A percentile compares a stretch with the other conserved stretches of the same genome.
Evolutionary conservation across 2,888 invertebrate species (phyloP).

Genomic region (Scaptodrosophila latifasciaeformis): DNA sequence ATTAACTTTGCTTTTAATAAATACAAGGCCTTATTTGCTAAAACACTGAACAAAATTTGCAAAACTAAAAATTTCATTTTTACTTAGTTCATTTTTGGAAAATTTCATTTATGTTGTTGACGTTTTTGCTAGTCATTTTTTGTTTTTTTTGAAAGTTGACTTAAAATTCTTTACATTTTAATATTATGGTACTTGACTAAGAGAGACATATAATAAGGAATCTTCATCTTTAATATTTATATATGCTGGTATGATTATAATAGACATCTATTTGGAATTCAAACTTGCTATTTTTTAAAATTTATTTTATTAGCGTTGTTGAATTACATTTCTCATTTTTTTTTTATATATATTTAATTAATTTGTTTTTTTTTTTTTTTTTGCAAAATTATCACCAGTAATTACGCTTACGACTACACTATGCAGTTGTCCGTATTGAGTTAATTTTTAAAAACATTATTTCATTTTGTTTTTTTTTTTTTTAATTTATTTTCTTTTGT

Average conservation of each 20-base stretch:
- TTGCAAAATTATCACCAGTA: constrained; percentile 73
- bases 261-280: constrained; percentile 64
- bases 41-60: constrained; percentile 44
- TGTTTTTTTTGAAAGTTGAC: constrained; percentile 16
- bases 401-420: constrained; percentile 71
- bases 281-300: constrained; percentile 55
- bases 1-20: constrained; percentile 46
- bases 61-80: too few relatives aligned
- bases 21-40: constrained; percentile 58
- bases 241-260: constrained; percentile 32
- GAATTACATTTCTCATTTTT: constrained; percentile 29
- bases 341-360: constrained; percentile 26
- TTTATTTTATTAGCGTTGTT: constrained; percentile 21
- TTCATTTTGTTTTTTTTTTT: constrained; percentile 2
- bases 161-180: constrained; percentile 4
- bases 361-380: constrained; percentile 31
- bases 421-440: constrained; percentile 53
- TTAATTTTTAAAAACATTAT: constrained; percentile 35
- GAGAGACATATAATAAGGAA: constrained; percentile 47
- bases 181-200: constrained; percentile 15
- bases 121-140: constrained; percentile 28
- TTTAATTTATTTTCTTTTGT: constrained; percentile 14
- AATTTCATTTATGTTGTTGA: constrained; percentile 18
- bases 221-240: constrained; percentile 30
- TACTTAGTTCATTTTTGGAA: too few relatives aligned